Base-by-base conservation (phyloP, 2,797 vertebrate species). In the Poeciliopsis turneri region DNA sequence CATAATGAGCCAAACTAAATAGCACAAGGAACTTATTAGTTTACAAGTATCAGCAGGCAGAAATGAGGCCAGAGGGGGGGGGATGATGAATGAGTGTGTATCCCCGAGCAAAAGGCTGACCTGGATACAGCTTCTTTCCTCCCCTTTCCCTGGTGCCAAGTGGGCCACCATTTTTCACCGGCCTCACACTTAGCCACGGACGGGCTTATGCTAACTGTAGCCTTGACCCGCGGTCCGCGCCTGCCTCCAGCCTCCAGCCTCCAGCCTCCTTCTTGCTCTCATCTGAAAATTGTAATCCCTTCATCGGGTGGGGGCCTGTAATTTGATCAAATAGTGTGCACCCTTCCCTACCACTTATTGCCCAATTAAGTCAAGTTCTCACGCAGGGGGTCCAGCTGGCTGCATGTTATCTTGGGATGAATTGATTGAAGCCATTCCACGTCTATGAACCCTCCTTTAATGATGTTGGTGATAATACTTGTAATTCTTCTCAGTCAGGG, bases 391-490 rank as follows among this genome's bases (percentile, higher is more conserved):
- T 97, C 97, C 97, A 98, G 97, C 97, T 98, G 98, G 97, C 96
- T 96, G 96, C 94, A 94, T 96, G 97, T 97, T 98, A 97, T 97
- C 97, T 95, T 94, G 96, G 96, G 96, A 98, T 97, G 97, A 97
- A 98, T 98, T 99, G 98, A 99, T 98, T 97, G 97, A 98, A 98
- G 97, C 96, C 95, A 95, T 97, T 96, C 96, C 93, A 96, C 97
- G 96, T 98, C 97, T 97, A 97, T 96, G 97, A 97, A 97, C 95
- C 97, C 96, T 90, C 83, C 96, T 97, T 99, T 99, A 99, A 99
- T 98, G 98, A 99, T 98, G 97, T 97, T 97, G 98, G 98, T 98
- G 98, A 99, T 99, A 98, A 99, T 99, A 98, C 97, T 98, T 98
- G 97, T 98, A 98, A 99, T 98, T 98, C 97, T 97, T 98, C 97